These are phyloP conservation scores for Coenobita brevimanus DNA, from an alignment of 1,140 invertebrate species.

Conservation along the genomic window DNA sequence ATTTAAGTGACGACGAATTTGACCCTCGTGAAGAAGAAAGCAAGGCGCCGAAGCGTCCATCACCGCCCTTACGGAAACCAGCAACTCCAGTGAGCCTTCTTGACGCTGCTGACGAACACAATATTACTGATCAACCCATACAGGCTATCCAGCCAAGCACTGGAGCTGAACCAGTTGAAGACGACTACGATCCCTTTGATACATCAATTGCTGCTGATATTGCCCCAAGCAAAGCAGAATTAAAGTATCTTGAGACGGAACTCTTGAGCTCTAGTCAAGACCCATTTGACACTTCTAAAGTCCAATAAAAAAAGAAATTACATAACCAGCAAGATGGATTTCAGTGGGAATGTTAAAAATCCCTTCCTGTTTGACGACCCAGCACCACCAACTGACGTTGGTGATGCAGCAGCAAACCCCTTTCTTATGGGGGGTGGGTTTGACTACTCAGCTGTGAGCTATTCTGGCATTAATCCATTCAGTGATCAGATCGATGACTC, in stretches of 20 bases:
- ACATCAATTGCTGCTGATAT: constrained; percentile 71
- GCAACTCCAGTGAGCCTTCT: constrained; percentile 51
- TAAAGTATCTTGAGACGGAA: constrained; percentile 70
- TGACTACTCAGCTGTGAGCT: constrained; percentile 61
- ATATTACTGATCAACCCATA: constrained; percentile 42
- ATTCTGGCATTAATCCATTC: constrained; percentile 69
- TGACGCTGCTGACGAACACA: constrained; percentile 48
- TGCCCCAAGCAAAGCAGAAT: constrained; percentile 69
- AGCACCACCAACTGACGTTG: constrained; percentile 65
- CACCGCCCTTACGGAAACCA: constrained; percentile 23
- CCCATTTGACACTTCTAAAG: constrained; percentile 66
- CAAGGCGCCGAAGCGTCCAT: constrained; percentile 47
- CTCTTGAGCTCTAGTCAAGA: constrained; percentile 63
- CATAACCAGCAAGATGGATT: constrained; percentile 63
- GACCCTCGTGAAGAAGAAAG: constrained; percentile 65
- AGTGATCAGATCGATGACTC: constrained; percentile 72
- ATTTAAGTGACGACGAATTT: constrained; percentile 69
- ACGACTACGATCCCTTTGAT: constrained; percentile 72
- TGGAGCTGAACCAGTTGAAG: constrained; percentile 39
- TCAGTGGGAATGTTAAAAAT: constrained; percentile 74
- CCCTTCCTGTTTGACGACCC: constrained; percentile 82
- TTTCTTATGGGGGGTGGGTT: constrained; percentile 70
- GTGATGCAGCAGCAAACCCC: constrained; percentile 77
- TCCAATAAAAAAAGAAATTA: constrained; percentile 12
- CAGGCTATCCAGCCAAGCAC: constrained; percentile 47